Evolutionary conservation across 2,888 invertebrate genomes (phyloP), one percentile per base, ranked within the genome.

Genomic region (Tinea semifulvella): DNA sequence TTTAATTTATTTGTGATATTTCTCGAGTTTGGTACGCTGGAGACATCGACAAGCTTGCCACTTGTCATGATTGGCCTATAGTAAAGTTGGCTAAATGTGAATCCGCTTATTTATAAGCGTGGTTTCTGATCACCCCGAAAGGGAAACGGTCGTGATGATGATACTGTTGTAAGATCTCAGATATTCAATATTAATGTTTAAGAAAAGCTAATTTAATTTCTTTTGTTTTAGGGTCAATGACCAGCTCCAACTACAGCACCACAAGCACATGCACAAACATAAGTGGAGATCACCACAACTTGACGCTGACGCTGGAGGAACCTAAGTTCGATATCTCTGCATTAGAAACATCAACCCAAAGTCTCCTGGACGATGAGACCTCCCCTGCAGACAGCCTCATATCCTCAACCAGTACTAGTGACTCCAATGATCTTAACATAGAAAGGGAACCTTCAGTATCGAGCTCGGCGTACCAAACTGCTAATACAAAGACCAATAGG

Each of bases 381-480:
- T 92, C 92, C 0, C 93, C 93, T 10, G 90, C 91, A 0, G 92
- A 91, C 54, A 91, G 91, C 59, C 69, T 91, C 42, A 87, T 90
- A 49, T 87, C 86, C 26, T 82, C 82, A 0, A 79, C 80, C 1
- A 88, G 88, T 55, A 86, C 84, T 8, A 86, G 86, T 42, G 87
- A 86, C 52, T 82, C 84, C 0, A 84, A 84, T 46, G 79, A 83
- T 44, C 56, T 80, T 47, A 71, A 70, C 3, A 64, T 76, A n/a
- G 82, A 80, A 47, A 69, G 72, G 45, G 82, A 82, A 46, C 73
- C 71, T 1, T 76, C 81, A 2, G 65, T 76, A 50, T 75, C 76
- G 0, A 75, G 65, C 36, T 60, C 74, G 2, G 82, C 81, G 3
- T 82, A 82, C 49, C 81, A 80, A 56, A 82, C 82, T 0, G 77